Evolutionary conservation across 2,797 vertebrate species (phyloP).

Genomic region (Sternarchorhynchus goeldii): DNA sequence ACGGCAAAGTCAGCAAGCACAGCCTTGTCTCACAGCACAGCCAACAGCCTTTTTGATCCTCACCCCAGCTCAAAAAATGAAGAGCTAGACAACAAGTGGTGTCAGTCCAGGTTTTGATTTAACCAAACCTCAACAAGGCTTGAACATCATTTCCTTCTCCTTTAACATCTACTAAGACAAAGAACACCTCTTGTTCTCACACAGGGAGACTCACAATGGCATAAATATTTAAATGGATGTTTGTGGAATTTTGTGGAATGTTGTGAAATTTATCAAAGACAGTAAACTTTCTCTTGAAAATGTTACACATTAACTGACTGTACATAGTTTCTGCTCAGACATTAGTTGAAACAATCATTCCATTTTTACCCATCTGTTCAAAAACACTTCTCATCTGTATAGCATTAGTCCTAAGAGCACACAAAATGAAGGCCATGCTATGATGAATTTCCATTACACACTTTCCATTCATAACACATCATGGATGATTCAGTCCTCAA

Average conservation of each 20-base stretch:
- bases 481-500: background rate
- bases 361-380: background rate
- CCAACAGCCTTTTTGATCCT: slow-evolving; percentile 26
- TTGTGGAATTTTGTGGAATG: too few species aligned
- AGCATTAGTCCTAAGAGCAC: background rate
- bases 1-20: slow-evolving; percentile 29
- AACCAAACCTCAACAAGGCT: background rate
- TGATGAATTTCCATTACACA: background rate
- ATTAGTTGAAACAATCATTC: background rate
- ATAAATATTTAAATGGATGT: too few species aligned
- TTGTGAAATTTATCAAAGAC: too few species aligned
- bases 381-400: background rate
- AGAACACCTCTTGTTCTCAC: too few species aligned
- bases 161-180: background rate
- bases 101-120: background rate
- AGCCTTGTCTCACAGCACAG: slow-evolving; percentile 3
- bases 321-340: background rate
- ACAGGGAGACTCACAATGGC: too few species aligned
- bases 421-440: background rate
- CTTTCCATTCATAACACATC: background rate
- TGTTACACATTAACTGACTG: background rate
- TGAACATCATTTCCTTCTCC: background rate
- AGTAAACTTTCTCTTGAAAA: too few species aligned
- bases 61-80: background rate
- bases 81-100: background rate